Conservation (phyloP, 2,888 invertebrate species). For the Ashinkailepas kermadecensis region DNA sequence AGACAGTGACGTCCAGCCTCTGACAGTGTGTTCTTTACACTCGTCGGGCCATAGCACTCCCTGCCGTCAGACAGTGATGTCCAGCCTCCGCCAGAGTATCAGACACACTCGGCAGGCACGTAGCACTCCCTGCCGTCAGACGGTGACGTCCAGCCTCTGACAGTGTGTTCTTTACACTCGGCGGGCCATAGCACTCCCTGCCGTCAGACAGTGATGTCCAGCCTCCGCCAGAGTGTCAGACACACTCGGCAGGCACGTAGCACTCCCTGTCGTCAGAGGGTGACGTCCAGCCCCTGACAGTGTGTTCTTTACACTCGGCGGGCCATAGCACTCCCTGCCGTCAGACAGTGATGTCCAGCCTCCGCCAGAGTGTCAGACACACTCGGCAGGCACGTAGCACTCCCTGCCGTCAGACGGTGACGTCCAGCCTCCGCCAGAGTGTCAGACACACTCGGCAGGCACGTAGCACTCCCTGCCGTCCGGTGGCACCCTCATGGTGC, state of each 20-base stretch:
- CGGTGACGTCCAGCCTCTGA: no score
- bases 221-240: not conserved
- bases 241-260: not conserved
- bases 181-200: no score
- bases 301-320: no score
- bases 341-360: no score
- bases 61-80: not conserved
- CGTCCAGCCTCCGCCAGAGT: not conserved
- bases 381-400: not conserved
- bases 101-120: no score
- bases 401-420: not conserved
- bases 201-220: no score
- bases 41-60: not conserved
- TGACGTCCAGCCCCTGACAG: no score
- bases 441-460: constrained; percentile 8
- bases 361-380: not conserved
- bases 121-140: no score
- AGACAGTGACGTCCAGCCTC: no score
- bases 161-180: no score
- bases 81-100: no score
- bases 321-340: no score
- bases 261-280: not conserved
- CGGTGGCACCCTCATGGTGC: not conserved
- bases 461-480: constrained; percentile 15
- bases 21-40: not conserved